These are phyloP conservation scores for Leuciscus idus DNA, from an alignment of 2,113 vertebrate genomes.

Conservation along the genomic window DNA sequence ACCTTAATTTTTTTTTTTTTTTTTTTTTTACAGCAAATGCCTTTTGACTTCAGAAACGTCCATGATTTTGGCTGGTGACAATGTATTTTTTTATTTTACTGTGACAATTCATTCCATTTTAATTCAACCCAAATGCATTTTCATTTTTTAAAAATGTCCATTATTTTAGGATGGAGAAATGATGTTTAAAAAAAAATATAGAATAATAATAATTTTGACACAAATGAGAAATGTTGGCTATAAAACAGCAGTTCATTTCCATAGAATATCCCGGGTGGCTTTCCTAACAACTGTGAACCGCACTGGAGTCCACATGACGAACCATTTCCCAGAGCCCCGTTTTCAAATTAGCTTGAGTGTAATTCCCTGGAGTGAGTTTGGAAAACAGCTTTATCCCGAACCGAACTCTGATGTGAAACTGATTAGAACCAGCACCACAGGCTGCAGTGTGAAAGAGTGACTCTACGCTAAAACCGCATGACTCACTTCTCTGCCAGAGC, in stretches of 20 bases:
- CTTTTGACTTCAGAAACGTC: neutral
- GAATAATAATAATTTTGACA: too few relatives aligned
- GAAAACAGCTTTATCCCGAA: neutral
- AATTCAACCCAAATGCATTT: neutral
- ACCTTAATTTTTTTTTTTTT: too few relatives aligned
- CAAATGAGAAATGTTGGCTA: neutral
- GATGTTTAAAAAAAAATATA: too few relatives aligned
- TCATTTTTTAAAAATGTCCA: neutral
- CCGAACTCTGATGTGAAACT: neutral
- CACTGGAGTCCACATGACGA: neutral
- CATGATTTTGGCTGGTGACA: neutral
- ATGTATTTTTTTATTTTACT: neutral
- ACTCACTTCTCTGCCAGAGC: conserved; percentile 85
- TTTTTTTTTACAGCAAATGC: neutral
- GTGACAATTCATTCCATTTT: neutral
- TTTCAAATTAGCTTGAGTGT: neutral
- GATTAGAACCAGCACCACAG: neutral
- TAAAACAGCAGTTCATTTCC: neutral
- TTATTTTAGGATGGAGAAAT: neutral
- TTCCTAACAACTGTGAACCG: neutral
- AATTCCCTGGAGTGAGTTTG: neutral
- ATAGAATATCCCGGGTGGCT: neutral
- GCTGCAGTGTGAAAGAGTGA: neutral
- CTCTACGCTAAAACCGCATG: neutral
- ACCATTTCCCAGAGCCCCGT: neutral